Conservation (phyloP, 2,888 invertebrate species). For the Agrenia bidenticulata region DNA sequence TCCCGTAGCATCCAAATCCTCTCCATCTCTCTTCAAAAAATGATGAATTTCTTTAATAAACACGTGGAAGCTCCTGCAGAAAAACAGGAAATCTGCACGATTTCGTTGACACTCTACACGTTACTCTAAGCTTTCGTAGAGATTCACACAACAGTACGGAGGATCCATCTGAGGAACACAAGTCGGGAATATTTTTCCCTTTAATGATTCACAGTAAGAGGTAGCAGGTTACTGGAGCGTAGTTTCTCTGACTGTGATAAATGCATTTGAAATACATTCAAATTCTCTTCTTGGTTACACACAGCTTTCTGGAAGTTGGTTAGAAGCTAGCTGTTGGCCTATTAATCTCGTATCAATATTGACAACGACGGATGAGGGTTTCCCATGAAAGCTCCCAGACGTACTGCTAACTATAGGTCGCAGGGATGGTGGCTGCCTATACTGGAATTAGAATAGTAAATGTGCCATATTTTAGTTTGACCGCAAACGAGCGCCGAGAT, state of each 20-base stretch:
- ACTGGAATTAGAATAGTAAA: not conserved
- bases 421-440: slow-evolving; percentile 34
- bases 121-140: too few relatives aligned
- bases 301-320: slow-evolving; percentile 53
- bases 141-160: too few relatives aligned
- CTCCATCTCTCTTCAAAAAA: too few relatives aligned
- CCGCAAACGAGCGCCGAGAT: not conserved
- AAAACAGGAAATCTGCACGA: too few relatives aligned
- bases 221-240: not conserved
- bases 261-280: slow-evolving; percentile 14
- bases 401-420: slow-evolving; percentile 45
- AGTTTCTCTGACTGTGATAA: slow-evolving; percentile 14
- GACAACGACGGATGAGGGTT: slow-evolving; percentile 52
- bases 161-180: too few relatives aligned
- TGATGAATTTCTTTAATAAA: too few relatives aligned
- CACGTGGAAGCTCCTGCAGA: too few relatives aligned
- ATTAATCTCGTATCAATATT: slow-evolving; percentile 54
- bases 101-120: too few relatives aligned
- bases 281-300: slow-evolving; percentile 38
- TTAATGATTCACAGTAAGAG: not conserved
- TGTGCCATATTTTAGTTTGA: not conserved
- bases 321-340: slow-evolving; percentile 53
- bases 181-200: too few relatives aligned
- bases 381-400: slow-evolving; percentile 50
- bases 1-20: too few relatives aligned